phyloP scores from a whole-genome alignment of 2,888 invertebrate genomes.

The Xestia xanthographa region DNA sequence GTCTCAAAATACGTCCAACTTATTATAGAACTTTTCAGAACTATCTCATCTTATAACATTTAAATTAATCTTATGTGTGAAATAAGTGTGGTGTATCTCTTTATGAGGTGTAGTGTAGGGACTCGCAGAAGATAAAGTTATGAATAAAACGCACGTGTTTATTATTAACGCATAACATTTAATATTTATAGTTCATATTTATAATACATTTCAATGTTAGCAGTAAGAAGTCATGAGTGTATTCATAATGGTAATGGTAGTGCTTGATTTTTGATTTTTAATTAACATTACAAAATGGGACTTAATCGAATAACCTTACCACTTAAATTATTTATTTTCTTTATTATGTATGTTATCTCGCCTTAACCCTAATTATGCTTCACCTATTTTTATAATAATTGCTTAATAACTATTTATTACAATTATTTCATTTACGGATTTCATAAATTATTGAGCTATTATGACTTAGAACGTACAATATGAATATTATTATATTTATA shows the following conservation, averaged over 20 bases:
- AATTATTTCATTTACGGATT: slow-evolving; percentile 77
- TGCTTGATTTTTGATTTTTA: slow-evolving; percentile 87
- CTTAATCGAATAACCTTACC: slow-evolving; percentile 80
- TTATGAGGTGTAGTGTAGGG: background rate
- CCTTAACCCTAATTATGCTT: slow-evolving; percentile 72
- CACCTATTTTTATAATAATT: slow-evolving; percentile 76
- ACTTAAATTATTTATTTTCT: slow-evolving; percentile 76
- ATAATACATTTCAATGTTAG: slow-evolving; percentile 91
- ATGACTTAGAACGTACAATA: slow-evolving; percentile 76
- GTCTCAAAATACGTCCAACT: background rate
- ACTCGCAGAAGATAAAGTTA: slow-evolving; percentile 2
- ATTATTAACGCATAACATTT: slow-evolving; percentile 94
- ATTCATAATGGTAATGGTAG: slow-evolving; percentile 89
- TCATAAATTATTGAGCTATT: slow-evolving; percentile 88
- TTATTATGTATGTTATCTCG: slow-evolving; percentile 80
- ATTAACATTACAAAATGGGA: slow-evolving; percentile 90
- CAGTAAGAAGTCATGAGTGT: slow-evolving; percentile 90
- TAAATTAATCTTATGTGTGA: background rate
- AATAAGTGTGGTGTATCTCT: background rate
- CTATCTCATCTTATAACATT: background rate
- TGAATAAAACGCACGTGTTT: slow-evolving; percentile 82
- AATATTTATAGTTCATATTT: slow-evolving; percentile 91
- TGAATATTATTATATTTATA: slow-evolving; percentile 73
- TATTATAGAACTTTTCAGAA: background rate
- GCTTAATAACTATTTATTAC: slow-evolving; percentile 83